Evolutionary conservation across 2,888 invertebrate genomes (phyloP), one percentile per base, ranked within the genome.

Genomic region (Lathronympha strigana): DNA sequence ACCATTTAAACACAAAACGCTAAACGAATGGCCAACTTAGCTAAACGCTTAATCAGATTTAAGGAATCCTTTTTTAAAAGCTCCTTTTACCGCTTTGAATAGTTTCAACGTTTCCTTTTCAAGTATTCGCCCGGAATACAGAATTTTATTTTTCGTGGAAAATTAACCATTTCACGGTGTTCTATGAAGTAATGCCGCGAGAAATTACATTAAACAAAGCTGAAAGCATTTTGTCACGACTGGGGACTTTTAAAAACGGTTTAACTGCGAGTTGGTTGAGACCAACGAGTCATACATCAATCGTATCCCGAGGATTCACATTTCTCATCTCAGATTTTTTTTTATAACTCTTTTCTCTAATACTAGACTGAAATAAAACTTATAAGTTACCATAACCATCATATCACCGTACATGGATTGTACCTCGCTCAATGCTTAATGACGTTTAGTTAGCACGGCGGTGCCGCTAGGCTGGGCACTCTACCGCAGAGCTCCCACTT

Each of bases 41-140:
- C 43, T 45, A 47, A 58, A 58, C 23, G 47, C 47, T 60, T 49
- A 49, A 49, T 47, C 47, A 36, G 58, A 60, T 60, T 60, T 60
- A 47, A n/a, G n/a, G 33, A 28, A 13, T 49, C 47, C 31, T 47
- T 36, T 45, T 31, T 23, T 33, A 60, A 49, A 49, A 38, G 23
- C 36, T 23, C 36, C 23, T 54, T 54, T 54, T n/a, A 8, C 13
- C 36, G n/a, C n/a, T n/a, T n/a, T 23, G 36, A 54, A 54, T 38
- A 54, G 53, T 54, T 54, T 23, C n/a, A 23, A 23, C 15, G 23
- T 54, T 54, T 54, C 19, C 23, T 38, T 54, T 53, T 54, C 36
- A 54, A n/a, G 38, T 4, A 54, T 23, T 54, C 53, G 19, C 8
- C 21, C 23, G 36, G 53, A 54, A 54, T 54, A 54, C 53, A 54